phyloP scores from a whole-genome alignment of 2,113 vertebrate species.

The Potamarius usumacintae region DNA sequence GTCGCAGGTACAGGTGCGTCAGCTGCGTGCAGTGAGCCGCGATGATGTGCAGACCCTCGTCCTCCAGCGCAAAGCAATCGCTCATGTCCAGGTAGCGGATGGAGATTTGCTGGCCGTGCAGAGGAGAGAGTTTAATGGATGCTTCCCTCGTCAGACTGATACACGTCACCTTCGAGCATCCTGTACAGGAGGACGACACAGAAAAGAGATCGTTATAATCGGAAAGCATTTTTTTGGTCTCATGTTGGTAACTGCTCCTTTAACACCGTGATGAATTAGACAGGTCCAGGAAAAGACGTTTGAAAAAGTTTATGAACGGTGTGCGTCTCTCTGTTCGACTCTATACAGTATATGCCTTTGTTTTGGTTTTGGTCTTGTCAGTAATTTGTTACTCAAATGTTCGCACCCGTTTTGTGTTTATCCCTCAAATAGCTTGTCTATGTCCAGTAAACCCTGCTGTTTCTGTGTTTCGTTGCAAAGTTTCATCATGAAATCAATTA shows the following conservation, averaged over 20 bases:
- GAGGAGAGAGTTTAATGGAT: conserved; percentile 84
- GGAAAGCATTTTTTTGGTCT: not conserved
- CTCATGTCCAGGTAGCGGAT: conserved; percentile 90
- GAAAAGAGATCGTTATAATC: conserved; percentile 52
- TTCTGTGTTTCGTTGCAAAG: not conserved
- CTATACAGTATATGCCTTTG: too few species aligned
- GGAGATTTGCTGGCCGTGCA: conserved; percentile 87
- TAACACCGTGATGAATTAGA: not conserved
- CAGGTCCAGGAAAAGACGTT: not conserved
- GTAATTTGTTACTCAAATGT: not conserved
- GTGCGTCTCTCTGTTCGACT: too few species aligned
- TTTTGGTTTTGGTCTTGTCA: not conserved
- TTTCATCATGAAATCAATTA: not conserved
- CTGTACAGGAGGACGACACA: conserved; percentile 75
- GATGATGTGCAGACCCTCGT: conserved; percentile 88
- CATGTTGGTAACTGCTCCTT: not conserved
- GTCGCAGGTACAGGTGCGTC: conserved; percentile 86
- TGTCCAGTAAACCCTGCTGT: not conserved
- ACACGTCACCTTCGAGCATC: conserved; percentile 87
- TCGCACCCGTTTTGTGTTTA: not conserved
- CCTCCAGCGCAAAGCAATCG: conserved; percentile 86
- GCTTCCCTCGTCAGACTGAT: conserved; percentile 86
- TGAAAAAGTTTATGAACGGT: not conserved
- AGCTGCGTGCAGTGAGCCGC: conserved; percentile 87
- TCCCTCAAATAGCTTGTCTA: not conserved